A percentile compares a stretch with the other conserved stretches of the same genome.
These are phyloP conservation scores for Resseliella maxima DNA, from an alignment of 2,888 invertebrate species.

Conservation along the genomic window DNA sequence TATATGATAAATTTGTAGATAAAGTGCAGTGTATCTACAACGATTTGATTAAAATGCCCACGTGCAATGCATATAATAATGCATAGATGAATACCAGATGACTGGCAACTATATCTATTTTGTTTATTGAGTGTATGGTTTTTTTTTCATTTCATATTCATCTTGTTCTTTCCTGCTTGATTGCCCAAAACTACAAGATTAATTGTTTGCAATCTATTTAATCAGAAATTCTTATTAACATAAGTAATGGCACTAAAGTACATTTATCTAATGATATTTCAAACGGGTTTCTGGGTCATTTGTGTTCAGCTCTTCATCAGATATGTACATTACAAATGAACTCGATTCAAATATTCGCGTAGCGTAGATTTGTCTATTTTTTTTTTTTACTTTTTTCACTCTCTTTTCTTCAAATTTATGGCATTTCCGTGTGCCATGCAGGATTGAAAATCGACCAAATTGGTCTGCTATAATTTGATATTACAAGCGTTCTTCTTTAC, in stretches of 20 bases:
- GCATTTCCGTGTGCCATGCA: not conserved
- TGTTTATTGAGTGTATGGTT: not conserved
- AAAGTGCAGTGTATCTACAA: not conserved
- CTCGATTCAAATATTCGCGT: not conserved
- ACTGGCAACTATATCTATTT: not conserved
- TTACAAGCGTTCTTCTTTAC: not conserved
- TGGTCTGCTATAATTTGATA: not conserved
- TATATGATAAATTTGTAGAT: constrained; percentile 19
- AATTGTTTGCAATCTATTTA: constrained; percentile 43
- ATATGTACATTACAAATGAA: not conserved
- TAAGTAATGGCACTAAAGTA: not conserved
- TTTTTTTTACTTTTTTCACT: too few relatives aligned
- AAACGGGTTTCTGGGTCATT: constrained; percentile 24
- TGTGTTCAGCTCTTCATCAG: not conserved
- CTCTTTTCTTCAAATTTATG: too few relatives aligned
- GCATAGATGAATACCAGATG: constrained; percentile 8
- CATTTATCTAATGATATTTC: constrained; percentile 11
- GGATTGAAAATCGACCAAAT: not conserved
- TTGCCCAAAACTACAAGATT: constrained; percentile 17
- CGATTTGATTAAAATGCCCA: constrained; percentile 31
- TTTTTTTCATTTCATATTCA: too few relatives aligned
- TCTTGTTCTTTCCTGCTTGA: too few relatives aligned
- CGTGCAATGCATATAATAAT: not conserved
- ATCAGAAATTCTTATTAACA: not conserved
- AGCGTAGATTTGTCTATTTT: too few relatives aligned